Evolutionary conservation across 2,113 vertebrate genomes (phyloP).

Genomic region (Brachionichthys hirsutus): DNA sequence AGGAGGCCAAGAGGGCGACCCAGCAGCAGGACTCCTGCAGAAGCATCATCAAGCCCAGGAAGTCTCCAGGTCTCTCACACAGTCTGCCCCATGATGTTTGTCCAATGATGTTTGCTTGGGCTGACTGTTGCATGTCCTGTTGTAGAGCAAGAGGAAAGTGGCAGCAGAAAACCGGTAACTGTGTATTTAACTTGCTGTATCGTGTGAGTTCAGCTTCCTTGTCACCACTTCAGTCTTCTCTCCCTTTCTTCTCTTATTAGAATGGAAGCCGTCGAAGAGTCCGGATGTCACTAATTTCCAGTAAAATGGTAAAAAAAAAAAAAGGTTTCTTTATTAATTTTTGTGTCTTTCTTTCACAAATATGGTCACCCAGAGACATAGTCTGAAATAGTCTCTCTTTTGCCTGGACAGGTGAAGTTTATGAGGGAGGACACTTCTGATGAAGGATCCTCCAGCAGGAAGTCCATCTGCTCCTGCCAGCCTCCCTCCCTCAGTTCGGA

Average conservation of each 20-base stretch:
- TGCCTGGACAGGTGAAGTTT: conserved; percentile 49
- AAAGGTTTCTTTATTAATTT: background rate
- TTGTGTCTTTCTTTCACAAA: background rate
- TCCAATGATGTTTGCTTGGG: background rate
- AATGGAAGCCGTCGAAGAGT: conserved; percentile 72
- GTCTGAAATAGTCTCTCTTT: conserved; percentile 10
- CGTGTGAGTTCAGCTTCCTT: too few species aligned
- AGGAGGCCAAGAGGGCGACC: conserved; percentile 79
- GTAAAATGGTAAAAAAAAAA: conserved; percentile 61
- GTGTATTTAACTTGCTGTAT: background rate
- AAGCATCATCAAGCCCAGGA: conserved; percentile 61
- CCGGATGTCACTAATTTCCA: conserved; percentile 80
- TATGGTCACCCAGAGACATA: background rate
- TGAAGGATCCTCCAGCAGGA: conserved; percentile 22
- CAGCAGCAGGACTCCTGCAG: conserved; percentile 69
- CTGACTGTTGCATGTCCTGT: conserved; percentile 18
- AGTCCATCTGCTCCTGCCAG: background rate
- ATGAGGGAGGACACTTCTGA: conserved; percentile 15
- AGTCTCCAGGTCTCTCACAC: conserved; percentile 50
- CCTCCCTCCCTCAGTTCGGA: conserved; percentile 29
- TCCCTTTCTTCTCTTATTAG: conserved; percentile 43
- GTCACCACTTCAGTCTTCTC: background rate
- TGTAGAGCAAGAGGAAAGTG: conserved; percentile 75
- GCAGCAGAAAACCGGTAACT: conserved; percentile 72
- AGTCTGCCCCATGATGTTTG: background rate